Percentiles rank a stretch among this genome's conserved stretches.
phyloP scores from a whole-genome alignment of 2,113 vertebrate species.

The Macroglossus sobrinus region DNA sequence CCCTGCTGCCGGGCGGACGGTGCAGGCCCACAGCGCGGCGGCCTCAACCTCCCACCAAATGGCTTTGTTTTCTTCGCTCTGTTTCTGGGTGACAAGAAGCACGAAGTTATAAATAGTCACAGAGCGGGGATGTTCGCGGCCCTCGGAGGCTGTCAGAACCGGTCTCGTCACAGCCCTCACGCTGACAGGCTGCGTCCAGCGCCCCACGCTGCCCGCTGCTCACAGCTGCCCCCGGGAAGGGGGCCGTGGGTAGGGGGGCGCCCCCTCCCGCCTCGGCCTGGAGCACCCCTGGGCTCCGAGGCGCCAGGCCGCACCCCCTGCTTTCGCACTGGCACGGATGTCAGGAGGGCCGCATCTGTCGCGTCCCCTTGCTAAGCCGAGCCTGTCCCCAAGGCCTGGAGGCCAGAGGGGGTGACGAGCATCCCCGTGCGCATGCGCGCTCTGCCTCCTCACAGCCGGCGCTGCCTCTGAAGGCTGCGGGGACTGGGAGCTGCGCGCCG shows the following conservation, averaged over 20 bases:
- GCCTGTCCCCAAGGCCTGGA: neutral
- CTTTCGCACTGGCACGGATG: no score
- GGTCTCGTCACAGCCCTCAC: neutral
- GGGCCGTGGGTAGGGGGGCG: no score
- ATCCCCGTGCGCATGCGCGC: fast-evolving
- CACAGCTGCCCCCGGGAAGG: neutral
- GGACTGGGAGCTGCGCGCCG: fast-evolving
- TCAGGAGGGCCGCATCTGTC: no score
- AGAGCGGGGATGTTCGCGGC: fast-evolving
- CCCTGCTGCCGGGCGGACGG: fast-evolving
- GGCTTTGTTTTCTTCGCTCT: neutral
- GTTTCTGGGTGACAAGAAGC: neutral
- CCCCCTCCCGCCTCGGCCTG: fast-evolving
- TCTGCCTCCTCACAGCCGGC: fast-evolving
- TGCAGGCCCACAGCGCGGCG: fast-evolving
- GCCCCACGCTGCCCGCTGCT: fast-evolving
- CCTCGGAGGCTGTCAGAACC: neutral
- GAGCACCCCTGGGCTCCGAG: fast-evolving
- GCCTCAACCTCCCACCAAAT: neutral
- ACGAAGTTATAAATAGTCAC: neutral
- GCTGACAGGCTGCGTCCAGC: neutral
- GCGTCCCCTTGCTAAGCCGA: no score
- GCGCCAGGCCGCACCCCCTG: no score
- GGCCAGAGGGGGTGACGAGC: fast-evolving
- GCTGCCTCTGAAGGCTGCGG: fast-evolving